Percentiles rank a stretch among this genome's conserved stretches.
Evolutionary conservation across 2,888 invertebrate genomes (phyloP).

Genomic region (Acronicta psi): DNA sequence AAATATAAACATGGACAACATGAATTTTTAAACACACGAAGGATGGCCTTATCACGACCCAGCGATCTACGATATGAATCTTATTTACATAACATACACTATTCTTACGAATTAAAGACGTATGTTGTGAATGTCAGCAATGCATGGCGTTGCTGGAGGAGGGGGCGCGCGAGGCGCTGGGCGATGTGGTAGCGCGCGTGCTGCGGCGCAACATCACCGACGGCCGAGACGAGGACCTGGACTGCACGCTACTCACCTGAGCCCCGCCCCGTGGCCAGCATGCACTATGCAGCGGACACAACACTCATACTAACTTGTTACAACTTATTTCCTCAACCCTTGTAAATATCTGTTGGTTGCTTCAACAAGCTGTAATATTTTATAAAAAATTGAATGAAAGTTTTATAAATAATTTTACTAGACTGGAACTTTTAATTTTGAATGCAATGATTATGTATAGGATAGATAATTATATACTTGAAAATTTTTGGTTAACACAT

Average conservation of each 20-base stretch:
- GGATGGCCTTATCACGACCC: too few relatives aligned
- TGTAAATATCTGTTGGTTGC: conserved; percentile 48
- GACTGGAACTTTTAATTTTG: conserved; percentile 43
- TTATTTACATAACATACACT: too few relatives aligned
- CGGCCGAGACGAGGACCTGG: conserved; percentile 97
- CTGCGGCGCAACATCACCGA: conserved; percentile 94
- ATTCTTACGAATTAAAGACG: not conserved
- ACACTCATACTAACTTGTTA: conserved; percentile 13
- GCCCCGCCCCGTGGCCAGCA: not conserved
- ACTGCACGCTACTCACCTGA: conserved; percentile 96
- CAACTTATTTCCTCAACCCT: conserved; percentile 25
- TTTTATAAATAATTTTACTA: conserved; percentile 38
- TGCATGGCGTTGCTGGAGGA: conserved; percentile 94
- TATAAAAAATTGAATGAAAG: conserved; percentile 39
- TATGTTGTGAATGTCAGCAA: conserved; percentile 82
- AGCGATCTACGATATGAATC: too few relatives aligned
- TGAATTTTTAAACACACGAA: too few relatives aligned
- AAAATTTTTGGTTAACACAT: conserved; percentile 17
- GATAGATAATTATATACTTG: conserved; percentile 24
- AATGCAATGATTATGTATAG: conserved; percentile 34
- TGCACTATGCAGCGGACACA: not conserved
- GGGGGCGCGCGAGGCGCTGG: conserved; percentile 96
- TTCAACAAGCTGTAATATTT: conserved; percentile 42
- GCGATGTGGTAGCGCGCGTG: conserved; percentile 96
- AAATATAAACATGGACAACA: too few relatives aligned